Evolutionary conservation across 2,113 vertebrate genomes (phyloP).

Genomic region (Limnothrissa miodon): DNA sequence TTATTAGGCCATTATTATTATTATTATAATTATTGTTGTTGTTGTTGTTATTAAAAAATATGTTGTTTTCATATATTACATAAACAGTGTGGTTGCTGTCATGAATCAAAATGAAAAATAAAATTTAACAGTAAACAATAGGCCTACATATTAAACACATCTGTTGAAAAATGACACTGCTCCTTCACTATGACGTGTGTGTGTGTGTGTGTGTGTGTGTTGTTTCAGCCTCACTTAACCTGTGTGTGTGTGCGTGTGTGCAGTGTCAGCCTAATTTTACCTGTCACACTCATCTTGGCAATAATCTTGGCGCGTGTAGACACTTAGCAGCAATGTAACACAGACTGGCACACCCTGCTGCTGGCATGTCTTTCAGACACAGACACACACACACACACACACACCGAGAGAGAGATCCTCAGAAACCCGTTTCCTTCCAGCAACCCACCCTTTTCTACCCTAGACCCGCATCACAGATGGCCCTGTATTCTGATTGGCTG

Average conservation of each 20-base stretch:
- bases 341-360: neutral
- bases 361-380: neutral
- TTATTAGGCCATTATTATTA: no score
- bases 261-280: neutral
- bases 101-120: no score
- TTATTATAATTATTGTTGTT: no score
- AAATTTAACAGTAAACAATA: no score
- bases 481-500: neutral
- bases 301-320: neutral
- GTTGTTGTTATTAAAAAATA: no score
- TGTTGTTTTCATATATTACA: no score
- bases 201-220: neutral
- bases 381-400: conserved; percentile 20
- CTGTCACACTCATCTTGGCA: neutral
- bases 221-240: neutral
- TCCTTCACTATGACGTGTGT: neutral
- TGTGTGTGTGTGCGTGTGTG: neutral
- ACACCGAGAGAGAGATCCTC: neutral
- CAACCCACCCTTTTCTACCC: neutral
- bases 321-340: neutral
- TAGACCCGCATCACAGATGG: neutral
- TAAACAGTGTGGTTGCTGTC: no score
- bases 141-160: no score
- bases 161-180: no score
- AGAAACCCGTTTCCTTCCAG: neutral